Base-by-base conservation (phyloP, 2,113 vertebrate species). In the Indicator maculatus region DNA sequence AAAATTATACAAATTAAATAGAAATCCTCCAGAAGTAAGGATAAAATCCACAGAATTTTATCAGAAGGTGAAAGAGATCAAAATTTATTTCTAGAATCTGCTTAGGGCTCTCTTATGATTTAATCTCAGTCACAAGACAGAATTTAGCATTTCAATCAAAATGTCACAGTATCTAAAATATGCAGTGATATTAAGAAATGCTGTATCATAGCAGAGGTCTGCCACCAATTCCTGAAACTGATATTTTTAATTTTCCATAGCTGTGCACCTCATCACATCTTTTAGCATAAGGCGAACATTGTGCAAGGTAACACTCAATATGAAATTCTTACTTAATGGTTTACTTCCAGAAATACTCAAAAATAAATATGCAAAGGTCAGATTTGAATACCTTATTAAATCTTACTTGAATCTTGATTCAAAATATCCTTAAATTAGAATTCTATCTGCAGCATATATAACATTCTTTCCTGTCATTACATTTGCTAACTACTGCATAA, bases 401-500 rank as follows among this genome's bases (percentile, higher is more conserved):
- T 90, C n/a, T 74, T 90, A 78, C 58, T 83, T 77, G 15, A 91
- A 88, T 70, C 50, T 50, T 79, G n/a, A 64, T 55, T 94, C 81
- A 83, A 90, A 91, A 91, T 61, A 81, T 88, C 33, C 61, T 89
- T 89, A 91, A 89, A 91, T 92, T 89, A 83, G 72, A 95, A 93
- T 89, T 91, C 58, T 77, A 50, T 76, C 78, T 86, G 75, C n/a
- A 92, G 41, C 56, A 88, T 36, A 91, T 8, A 38, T 72, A 90
- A 69, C 2, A 0, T 69, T 77, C 65, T 93, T 71, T 93, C 76
- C 53, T 91, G 55, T 78, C 65, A 86, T 91, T 93, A 70, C 79
- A 78, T 96, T 95, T 72, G 72, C 58, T 69, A 94, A 66, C 76
- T 86, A 72, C 67, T 78, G 83, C 85, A 79, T 94, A 95, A 96